phyloP scores from a whole-genome alignment of 1,140 invertebrate species.

The Riptortus pedestris region DNA sequence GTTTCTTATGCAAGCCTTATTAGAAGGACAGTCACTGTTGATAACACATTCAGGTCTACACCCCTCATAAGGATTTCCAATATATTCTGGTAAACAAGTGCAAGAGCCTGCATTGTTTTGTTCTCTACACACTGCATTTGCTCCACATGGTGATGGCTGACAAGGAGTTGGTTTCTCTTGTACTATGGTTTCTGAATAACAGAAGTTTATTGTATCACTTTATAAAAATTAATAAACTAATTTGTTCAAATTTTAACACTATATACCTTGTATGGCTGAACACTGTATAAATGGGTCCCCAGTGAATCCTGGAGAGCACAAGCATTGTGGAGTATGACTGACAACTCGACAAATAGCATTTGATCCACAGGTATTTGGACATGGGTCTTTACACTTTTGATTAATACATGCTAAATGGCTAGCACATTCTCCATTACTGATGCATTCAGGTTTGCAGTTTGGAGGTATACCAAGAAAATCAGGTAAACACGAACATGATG shows the following conservation, averaged over 20 bases:
- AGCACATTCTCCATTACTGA: conserved; percentile 51
- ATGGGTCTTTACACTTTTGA: conserved; percentile 57
- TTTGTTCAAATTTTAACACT: background rate
- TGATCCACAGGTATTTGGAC: conserved; percentile 49
- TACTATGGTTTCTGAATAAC: conserved; percentile 31
- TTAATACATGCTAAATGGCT: conserved; percentile 53
- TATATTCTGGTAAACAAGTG: conserved; percentile 57
- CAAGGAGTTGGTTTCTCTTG: conserved; percentile 50
- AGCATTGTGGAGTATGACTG: conserved; percentile 52
- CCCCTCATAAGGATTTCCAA: conserved; percentile 61
- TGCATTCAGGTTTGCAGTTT: conserved; percentile 54
- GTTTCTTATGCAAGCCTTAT: conserved; percentile 59
- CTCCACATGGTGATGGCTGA: conserved; percentile 58
- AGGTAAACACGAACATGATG: conserved; percentile 53
- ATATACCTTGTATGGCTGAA: conserved; percentile 28
- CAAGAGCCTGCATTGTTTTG: conserved; percentile 55
- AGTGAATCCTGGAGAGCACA: conserved; percentile 45
- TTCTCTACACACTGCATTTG: conserved; percentile 59
- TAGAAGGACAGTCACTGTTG: conserved; percentile 58
- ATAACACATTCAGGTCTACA: conserved; percentile 62
- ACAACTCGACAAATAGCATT: conserved; percentile 55
- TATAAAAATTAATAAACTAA: background rate
- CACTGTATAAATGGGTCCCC: conserved; percentile 56
- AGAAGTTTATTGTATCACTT: background rate
- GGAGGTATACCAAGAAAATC: conserved; percentile 52